Evolutionary conservation across 2,797 vertebrate species (phyloP), one percentile per base, ranked within the genome.

Genomic region (Microhierax caerulescens): DNA sequence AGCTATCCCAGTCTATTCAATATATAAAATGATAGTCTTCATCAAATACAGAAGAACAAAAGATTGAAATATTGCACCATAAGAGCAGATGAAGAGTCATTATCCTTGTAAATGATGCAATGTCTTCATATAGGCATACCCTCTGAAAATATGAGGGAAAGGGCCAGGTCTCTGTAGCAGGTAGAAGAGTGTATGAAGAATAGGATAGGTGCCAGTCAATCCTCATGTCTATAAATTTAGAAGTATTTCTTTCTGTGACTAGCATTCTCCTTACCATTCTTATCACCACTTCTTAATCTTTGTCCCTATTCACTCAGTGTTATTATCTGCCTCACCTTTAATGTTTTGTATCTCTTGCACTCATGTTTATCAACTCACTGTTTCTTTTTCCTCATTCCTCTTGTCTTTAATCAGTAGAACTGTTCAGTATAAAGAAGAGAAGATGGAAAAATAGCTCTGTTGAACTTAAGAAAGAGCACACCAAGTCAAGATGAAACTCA

Each of bases 161-260:
- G 18, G 1, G 5, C 2, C 21, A 41, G 16, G 5, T 6, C 5
- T 57, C 59, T 82, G 2, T 28, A 28, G 2, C 27, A 20, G 1
- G 4, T 16, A 32, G 53, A 22, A 47, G 8, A 70, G 5, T 21
- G 3, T 47, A 25, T 7, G 9, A 70, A 43, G 15, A 4, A 39
- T 16, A 37, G 6, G 30, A 27, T 14, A 37, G 11, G 10, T 59
- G 47, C 8, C 13, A 79, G 21, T 64, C 37, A 68, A 28, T 69
- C 18, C 21, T 77, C 59, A 48, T 5, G 5, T 45, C 36, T 48
- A 4, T 48, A 47, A 81, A 81, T 60, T 74, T 78, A 75, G 30
- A 91, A 84, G 53, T 53, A 60, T 11, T 82, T 67, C 11, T 48
- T 65, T 73, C 32, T 83, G 43, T 69, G 13, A 50, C 36, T 63